Conservation (phyloP, 2,797 vertebrate genomes). For the Lepus oiostolus region DNA sequence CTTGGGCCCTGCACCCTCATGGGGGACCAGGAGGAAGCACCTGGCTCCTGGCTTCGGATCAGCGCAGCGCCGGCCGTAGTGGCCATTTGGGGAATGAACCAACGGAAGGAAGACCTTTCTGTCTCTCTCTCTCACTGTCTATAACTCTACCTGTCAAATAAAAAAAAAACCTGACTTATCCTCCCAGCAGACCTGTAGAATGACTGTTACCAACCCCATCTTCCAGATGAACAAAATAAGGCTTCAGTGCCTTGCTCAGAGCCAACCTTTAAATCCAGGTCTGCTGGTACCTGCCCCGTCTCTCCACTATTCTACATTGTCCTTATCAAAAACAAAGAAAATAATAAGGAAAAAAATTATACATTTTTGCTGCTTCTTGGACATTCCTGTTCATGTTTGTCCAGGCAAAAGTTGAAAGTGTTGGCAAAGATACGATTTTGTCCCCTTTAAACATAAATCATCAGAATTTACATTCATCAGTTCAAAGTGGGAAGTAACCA, state of each 20-base stretch:
- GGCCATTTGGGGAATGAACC: too few relatives aligned
- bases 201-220: background rate
- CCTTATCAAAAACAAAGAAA: constrained; percentile 34
- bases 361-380: background rate
- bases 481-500: constrained; percentile 49
- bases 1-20: too few relatives aligned
- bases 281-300: background rate
- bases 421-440: constrained; percentile 28
- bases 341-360: background rate
- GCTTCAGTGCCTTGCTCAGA: background rate
- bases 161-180: background rate
- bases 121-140: too few relatives aligned
- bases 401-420: constrained; percentile 3
- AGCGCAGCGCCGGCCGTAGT: too few relatives aligned
- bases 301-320: background rate
- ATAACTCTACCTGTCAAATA: too few relatives aligned
- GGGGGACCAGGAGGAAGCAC: too few relatives aligned
- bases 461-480: constrained; percentile 27
- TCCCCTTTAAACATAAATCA: background rate
- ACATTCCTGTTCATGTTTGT: background rate
- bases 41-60: too few relatives aligned
- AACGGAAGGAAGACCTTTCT: too few relatives aligned
- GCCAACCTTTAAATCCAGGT: background rate
- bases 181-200: background rate
- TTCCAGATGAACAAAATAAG: background rate